These are phyloP conservation scores for Etheostoma cragini DNA, from an alignment of 2,113 vertebrate genomes.

Conservation along the genomic window DNA sequence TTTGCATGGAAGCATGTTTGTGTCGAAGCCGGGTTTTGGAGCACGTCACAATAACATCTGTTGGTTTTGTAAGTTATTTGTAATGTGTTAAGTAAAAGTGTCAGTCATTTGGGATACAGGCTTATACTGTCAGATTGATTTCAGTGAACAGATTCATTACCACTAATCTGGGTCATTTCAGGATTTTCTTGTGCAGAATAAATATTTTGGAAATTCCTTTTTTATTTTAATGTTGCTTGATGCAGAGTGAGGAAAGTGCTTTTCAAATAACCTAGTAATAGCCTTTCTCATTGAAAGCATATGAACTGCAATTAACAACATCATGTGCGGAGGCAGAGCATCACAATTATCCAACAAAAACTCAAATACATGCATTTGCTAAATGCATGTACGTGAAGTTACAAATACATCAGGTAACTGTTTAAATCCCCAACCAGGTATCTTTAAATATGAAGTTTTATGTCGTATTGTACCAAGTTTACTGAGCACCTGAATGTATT, in stretches of 20 bases:
- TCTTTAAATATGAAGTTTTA: background rate
- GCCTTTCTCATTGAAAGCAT: background rate
- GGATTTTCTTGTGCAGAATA: background rate
- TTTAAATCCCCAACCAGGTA: background rate
- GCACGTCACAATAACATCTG: background rate
- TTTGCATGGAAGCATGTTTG: conserved; percentile 26
- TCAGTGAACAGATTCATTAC: background rate
- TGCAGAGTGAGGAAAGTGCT: background rate
- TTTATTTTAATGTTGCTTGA: background rate
- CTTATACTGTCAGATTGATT: background rate
- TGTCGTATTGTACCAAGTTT: background rate
- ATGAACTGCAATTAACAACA: background rate
- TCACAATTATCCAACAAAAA: background rate
- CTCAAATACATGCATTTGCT: background rate
- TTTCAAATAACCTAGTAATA: background rate
- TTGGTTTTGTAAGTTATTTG: conserved; percentile 4
- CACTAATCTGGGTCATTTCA: background rate
- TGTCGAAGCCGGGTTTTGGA: background rate
- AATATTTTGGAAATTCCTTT: background rate
- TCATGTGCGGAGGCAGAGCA: background rate
- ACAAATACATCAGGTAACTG: background rate
- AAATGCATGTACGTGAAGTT: background rate
- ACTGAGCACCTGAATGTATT: background rate
- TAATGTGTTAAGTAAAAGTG: background rate
- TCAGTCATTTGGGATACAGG: background rate